A percentile compares a stretch with the other conserved stretches of the same genome.
Evolutionary conservation across 2,113 vertebrate species (phyloP).

Genomic region (Geococcyx californianus): DNA sequence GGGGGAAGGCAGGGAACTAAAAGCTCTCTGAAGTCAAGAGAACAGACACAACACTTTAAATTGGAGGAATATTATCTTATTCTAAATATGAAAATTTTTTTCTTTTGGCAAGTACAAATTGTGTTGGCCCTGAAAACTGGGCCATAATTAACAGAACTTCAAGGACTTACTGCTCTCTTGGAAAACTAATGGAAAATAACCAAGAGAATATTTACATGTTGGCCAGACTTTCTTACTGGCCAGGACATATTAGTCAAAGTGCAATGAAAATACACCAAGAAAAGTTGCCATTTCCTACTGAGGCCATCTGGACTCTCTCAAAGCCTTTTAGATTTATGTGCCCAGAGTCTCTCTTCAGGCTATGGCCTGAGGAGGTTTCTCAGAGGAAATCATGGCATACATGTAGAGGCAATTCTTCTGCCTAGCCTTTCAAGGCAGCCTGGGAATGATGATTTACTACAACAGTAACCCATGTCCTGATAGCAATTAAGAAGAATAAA

Average conservation of each 20-base stretch:
- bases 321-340: neutral
- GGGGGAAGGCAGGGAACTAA: neutral
- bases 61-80: neutral
- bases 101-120: neutral
- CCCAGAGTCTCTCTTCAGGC: neutral
- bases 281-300: neutral
- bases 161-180: neutral
- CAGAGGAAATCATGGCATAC: neutral
- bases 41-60: neutral
- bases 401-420: neutral
- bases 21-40: neutral
- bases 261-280: neutral
- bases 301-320: slow-evolving; percentile 37
- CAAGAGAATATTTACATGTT: slow-evolving; percentile 15
- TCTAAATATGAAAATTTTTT: neutral
- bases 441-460: neutral
- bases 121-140: neutral
- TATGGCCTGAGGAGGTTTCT: neutral
- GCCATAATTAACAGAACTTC: neutral
- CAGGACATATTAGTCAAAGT: neutral
- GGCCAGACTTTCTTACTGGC: neutral
- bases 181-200: slow-evolving; percentile 1
- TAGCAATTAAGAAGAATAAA: neutral
- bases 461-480: neutral
- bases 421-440: neutral